Base-by-base conservation (phyloP, 2,797 vertebrate genomes). In the Dendrocincla fuliginosa region DNA sequence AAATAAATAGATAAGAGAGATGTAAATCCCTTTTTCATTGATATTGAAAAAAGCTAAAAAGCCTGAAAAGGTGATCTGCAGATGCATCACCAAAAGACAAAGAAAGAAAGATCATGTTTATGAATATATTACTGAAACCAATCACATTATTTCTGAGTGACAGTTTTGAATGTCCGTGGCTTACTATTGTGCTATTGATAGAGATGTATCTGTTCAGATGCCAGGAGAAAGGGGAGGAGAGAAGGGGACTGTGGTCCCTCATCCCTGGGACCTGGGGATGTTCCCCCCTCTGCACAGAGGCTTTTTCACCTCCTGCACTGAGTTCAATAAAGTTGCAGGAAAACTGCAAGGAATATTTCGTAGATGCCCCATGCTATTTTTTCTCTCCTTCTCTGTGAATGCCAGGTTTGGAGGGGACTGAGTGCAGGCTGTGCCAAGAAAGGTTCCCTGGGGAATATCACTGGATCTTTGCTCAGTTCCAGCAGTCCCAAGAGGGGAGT, bases 301-400 rank as follows among this genome's bases (percentile, higher is more conserved):
- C 18, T 79, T 82, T 41, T 63, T 76, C 32, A 42, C 1, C 0
- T 79, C n/a, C 59, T 47, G 7, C 44, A 35, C 32, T 25, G 61
- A 76, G 18, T 50, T 82, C 57, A 39, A 9, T 53, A 25, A 46
- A 67, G 16, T 22, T 35, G 25, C 19, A 49, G 16, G 20, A 74
- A 5, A n/a, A 13, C 30, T 61, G 39, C 14, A 50, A 69, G 59
- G 42, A 65, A 49, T 0, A 0, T 22, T 32, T 27, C 4, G 16
- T 30, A 65, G 35, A 27, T 63, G 5, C 3, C 16, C 22, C 46
- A 2, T 11, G 27, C 11, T 32, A 5, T 70, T 90, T 41, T 64
- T 73, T 67, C 28, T 25, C 35, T 52, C 2, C 30, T 50, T 53
- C 60, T 69, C 55, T 69, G 32, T 22, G 35, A 64, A 53, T 73